Percentiles rank a stretch among this genome's conserved stretches.
Conservation (phyloP, 2,888 invertebrate species). For the Cetonia aurata region DNA sequence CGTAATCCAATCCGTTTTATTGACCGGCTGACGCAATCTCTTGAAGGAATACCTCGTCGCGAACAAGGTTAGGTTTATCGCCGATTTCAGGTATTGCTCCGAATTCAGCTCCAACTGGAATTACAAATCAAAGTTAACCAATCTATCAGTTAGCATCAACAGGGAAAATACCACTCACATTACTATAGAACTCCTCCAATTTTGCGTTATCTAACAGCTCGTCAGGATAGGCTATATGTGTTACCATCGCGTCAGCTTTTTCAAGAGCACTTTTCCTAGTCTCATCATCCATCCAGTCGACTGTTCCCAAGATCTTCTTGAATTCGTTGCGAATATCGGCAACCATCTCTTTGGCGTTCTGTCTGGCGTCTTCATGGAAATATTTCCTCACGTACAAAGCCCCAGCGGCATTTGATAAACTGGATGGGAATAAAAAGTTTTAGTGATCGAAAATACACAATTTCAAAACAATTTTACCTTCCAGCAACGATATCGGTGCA, state of each 20-base stretch:
- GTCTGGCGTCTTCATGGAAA: conserved; percentile 87
- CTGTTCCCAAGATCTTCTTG: conserved; percentile 79
- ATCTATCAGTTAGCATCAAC: neutral
- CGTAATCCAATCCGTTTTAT: conserved; percentile 88
- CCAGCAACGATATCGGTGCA: conserved; percentile 85
- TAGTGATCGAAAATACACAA: neutral
- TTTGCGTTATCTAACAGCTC: conserved; percentile 87
- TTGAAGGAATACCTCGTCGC: conserved; percentile 85
- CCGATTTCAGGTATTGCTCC: conserved; percentile 80
- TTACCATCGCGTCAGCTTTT: conserved; percentile 86
- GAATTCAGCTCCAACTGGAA: conserved; percentile 78
- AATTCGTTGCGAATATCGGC: conserved; percentile 86
- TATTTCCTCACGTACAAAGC: conserved; percentile 89
- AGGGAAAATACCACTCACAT: conserved; percentile 67
- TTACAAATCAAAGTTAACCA: conserved; percentile 15
- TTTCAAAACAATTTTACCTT: conserved; percentile 69
- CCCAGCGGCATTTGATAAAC: conserved; percentile 82
- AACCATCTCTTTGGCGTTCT: conserved; percentile 89
- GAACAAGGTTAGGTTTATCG: conserved; percentile 82
- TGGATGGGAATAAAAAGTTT: conserved; percentile 61
- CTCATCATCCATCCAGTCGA: conserved; percentile 93
- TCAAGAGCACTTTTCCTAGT: conserved; percentile 83
- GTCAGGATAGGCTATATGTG: conserved; percentile 93
- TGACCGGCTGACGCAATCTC: conserved; percentile 81
- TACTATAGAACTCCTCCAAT: conserved; percentile 82